phyloP scores from a whole-genome alignment of 2,797 vertebrate genomes.

The Schizopygopsis pylzovi region DNA sequence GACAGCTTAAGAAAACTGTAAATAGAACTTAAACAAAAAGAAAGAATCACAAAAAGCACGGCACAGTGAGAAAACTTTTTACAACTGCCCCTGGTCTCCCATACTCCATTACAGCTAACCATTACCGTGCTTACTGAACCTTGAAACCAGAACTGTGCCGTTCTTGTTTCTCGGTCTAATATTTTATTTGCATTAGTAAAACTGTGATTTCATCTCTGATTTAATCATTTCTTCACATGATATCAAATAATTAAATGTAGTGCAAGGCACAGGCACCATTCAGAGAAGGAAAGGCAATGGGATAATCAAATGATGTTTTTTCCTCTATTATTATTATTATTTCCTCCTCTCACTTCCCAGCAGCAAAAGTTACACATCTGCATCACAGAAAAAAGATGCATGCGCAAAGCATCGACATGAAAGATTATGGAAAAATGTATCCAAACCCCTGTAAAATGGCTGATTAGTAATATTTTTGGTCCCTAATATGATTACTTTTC shows the following conservation, averaged over 20 bases:
- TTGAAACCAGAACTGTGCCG: conserved; percentile 3
- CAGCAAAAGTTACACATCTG: neutral
- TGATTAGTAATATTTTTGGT: neutral
- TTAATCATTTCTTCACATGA: neutral
- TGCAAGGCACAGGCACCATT: neutral
- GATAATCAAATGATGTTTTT: neutral
- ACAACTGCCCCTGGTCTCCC: conserved; percentile 1
- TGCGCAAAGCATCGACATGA: neutral
- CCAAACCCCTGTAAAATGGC: neutral
- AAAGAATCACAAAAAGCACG: neutral
- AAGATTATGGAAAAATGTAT: neutral
- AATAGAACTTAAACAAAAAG: neutral
- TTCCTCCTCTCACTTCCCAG: neutral
- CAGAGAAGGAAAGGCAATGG: neutral
- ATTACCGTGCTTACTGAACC: neutral
- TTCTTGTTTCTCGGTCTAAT: neutral
- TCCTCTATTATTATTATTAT: neutral
- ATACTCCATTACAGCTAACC: neutral
- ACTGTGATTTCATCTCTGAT: neutral
- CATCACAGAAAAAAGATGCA: neutral
- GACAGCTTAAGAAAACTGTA: neutral
- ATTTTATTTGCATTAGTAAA: neutral
- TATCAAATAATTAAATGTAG: neutral
- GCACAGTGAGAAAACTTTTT: neutral
- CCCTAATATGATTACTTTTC: neutral